Percentiles rank a stretch among this genome's conserved stretches.
phyloP scores from a whole-genome alignment of 2,113 vertebrate genomes.

The Lipophrys pholis region DNA sequence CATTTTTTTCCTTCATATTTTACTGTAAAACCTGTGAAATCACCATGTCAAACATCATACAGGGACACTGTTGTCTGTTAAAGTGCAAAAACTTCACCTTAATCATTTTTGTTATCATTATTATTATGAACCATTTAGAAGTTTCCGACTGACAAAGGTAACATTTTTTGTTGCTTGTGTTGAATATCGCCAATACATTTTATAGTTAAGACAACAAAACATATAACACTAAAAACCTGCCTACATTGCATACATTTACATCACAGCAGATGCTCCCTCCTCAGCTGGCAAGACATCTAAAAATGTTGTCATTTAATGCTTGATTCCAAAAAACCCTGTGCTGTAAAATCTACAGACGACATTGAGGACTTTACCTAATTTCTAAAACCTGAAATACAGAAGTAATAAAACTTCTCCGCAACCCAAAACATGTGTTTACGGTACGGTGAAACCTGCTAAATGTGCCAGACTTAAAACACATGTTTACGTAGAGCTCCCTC shows the following conservation, averaged over 20 bases:
- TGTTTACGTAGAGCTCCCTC: conserved; percentile 48
- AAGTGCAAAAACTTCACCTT: too few relatives aligned
- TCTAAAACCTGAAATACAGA: conserved; percentile 58
- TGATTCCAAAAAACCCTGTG: conserved; percentile 42
- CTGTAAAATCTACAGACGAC: conserved; percentile 64
- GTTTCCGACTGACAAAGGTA: too few relatives aligned
- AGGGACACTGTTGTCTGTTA: too few relatives aligned
- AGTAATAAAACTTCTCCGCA: conserved; percentile 61
- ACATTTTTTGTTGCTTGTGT: background rate
- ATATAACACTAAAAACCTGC: background rate
- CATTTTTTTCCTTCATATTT: too few relatives aligned
- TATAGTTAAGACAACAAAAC: conserved; percentile 4
- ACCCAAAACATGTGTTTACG: conserved; percentile 64
- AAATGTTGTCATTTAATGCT: conserved; percentile 52
- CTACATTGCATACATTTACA: conserved; percentile 22
- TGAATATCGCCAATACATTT: background rate
- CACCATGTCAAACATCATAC: too few relatives aligned
- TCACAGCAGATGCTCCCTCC: conserved; percentile 46
- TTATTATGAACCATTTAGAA: too few relatives aligned
- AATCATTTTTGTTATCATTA: too few relatives aligned
- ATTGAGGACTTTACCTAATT: conserved; percentile 76
- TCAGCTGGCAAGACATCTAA: conserved; percentile 43
- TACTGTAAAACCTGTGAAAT: too few relatives aligned
- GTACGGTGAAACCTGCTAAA: conserved; percentile 19
- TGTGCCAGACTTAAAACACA: conserved; percentile 44